A percentile compares a stretch with the other conserved stretches of the same genome.
These are phyloP conservation scores for Phragmatobia fuliginosa DNA, from an alignment of 2,888 invertebrate species.

Conservation along the genomic window DNA sequence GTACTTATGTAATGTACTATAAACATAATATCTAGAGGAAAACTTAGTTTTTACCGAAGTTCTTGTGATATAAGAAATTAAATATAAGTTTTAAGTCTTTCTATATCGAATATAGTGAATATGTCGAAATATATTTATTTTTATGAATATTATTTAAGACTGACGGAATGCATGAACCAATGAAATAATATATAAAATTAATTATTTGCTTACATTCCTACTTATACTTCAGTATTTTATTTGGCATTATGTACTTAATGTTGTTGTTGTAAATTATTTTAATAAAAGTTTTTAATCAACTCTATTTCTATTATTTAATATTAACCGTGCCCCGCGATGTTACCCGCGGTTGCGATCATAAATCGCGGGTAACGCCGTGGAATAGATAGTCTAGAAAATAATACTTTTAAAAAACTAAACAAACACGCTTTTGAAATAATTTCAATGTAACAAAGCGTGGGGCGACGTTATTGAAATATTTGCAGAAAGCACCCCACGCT, in stretches of 20 bases:
- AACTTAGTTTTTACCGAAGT: neutral
- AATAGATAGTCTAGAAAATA: too few relatives aligned
- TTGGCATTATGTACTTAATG: conserved; percentile 50
- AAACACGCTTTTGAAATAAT: too few relatives aligned
- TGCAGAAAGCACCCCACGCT: too few relatives aligned
- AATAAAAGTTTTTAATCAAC: conserved; percentile 42
- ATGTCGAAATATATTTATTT: conserved; percentile 9
- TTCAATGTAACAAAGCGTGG: too few relatives aligned
- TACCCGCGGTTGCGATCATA: too few relatives aligned
- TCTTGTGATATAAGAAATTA: neutral
- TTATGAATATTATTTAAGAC: conserved; percentile 60
- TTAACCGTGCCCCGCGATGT: too few relatives aligned
- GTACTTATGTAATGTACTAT: neutral
- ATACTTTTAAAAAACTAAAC: too few relatives aligned
- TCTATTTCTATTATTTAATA: neutral
- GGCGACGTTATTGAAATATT: too few relatives aligned
- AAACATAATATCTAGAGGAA: neutral
- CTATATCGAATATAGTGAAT: conserved; percentile 16
- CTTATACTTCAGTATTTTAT: conserved; percentile 50
- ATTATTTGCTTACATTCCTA: conserved; percentile 58
- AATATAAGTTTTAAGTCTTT: neutral
- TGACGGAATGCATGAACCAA: conserved; percentile 53
- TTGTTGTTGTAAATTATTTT: conserved; percentile 39
- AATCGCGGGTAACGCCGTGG: too few relatives aligned
- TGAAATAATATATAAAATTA: conserved; percentile 27